phyloP scores from a whole-genome alignment of 2,888 invertebrate species.

The Norana najaformis region DNA sequence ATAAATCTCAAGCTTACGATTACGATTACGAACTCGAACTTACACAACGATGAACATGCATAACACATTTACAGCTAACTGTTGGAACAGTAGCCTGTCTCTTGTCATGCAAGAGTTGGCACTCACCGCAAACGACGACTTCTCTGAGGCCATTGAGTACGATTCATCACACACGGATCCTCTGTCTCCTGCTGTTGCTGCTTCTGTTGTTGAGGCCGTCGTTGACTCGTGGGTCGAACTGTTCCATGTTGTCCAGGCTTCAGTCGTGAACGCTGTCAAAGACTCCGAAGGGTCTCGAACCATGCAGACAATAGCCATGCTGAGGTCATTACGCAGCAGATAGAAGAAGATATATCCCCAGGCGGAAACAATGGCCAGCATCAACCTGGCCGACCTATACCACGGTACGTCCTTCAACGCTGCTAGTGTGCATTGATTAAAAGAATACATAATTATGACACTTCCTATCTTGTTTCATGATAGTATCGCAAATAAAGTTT shows the following conservation, averaged over 20 bases:
- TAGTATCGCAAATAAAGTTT: too few species aligned
- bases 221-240: neutral
- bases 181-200: too few species aligned
- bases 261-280: neutral
- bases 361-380: slow-evolving; percentile 32
- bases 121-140: neutral
- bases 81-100: too few species aligned
- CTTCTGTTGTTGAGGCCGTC: neutral
- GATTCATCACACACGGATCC: neutral
- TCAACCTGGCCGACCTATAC: slow-evolving; percentile 33
- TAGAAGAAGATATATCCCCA: slow-evolving; percentile 37
- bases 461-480: too few species aligned
- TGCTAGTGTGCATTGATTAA: neutral
- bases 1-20: too few species aligned
- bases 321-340: slow-evolving; percentile 38
- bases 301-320: slow-evolving; percentile 43
- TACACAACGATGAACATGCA: too few species aligned
- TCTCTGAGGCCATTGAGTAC: neutral
- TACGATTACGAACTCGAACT: too few species aligned
- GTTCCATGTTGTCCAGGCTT: neutral
- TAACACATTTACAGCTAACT: too few species aligned
- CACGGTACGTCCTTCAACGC: slow-evolving; percentile 32
- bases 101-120: neutral
- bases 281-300: slow-evolving; percentile 26
- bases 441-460: neutral